These are phyloP conservation scores for Palloptera scutellata DNA, from an alignment of 2,888 invertebrate species.

Conservation along the genomic window DNA sequence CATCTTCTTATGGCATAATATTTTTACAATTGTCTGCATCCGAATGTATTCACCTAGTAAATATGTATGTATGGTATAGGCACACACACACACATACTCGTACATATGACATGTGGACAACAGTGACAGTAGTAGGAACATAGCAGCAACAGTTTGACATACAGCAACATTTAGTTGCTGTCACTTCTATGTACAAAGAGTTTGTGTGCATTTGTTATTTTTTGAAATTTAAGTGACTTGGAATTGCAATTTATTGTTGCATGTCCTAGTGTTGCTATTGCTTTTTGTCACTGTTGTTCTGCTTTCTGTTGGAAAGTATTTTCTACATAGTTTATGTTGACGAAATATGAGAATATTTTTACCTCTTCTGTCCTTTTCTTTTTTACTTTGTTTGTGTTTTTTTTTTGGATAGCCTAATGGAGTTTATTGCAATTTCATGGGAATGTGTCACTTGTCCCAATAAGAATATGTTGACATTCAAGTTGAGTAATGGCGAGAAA, in stretches of 20 bases:
- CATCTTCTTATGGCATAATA: not conserved
- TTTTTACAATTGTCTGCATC: too few relatives aligned
- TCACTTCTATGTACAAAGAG: not conserved
- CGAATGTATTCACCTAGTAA: too few relatives aligned
- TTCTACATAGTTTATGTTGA: slow-evolving; percentile 7
- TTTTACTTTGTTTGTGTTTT: not conserved
- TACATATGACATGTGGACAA: slow-evolving; percentile 25
- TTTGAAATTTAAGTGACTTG: slow-evolving; percentile 59
- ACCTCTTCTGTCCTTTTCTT: not conserved
- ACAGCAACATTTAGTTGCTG: not conserved
- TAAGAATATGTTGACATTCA: too few relatives aligned
- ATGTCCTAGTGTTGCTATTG: slow-evolving; percentile 37
- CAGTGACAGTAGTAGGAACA: slow-evolving; percentile 17
- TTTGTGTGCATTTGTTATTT: slow-evolving; percentile 42
- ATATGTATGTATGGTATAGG: too few relatives aligned
- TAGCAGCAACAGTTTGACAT: slow-evolving; percentile 19
- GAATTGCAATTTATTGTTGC: slow-evolving; percentile 59
- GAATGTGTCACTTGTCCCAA: slow-evolving; percentile 14
- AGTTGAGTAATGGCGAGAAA: too few relatives aligned
- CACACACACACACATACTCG: not conserved
- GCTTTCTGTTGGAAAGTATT: too few relatives aligned
- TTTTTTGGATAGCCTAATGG: slow-evolving; percentile 38
- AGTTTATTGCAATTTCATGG: slow-evolving; percentile 50
- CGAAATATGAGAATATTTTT: slow-evolving; percentile 48
- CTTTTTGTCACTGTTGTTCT: too few relatives aligned